phyloP scores from a whole-genome alignment of 2,113 vertebrate genomes.

The Elachura formosa region DNA sequence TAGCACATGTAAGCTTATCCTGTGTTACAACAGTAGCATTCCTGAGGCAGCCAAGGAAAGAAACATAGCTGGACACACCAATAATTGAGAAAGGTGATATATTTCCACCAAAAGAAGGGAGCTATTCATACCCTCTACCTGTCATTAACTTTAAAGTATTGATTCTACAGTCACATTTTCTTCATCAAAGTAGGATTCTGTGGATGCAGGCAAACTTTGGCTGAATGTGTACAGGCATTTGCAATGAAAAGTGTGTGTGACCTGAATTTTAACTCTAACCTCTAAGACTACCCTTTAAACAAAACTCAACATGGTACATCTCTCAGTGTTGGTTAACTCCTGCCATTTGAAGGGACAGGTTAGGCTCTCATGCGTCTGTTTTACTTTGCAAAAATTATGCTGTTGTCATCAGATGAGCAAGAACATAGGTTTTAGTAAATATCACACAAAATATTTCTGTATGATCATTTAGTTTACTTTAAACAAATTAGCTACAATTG shows the following conservation, averaged over 20 bases:
- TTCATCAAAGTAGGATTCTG: not conserved
- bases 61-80: not conserved
- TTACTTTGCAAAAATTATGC: not conserved
- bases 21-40: not conserved
- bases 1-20: not conserved
- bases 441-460: slow-evolving; percentile 7
- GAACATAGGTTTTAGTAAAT: not conserved
- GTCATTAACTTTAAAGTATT: not conserved
- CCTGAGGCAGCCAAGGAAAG: not conserved
- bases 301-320: not conserved
- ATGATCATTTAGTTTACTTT: not conserved
- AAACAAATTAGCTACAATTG: slow-evolving; percentile 53
- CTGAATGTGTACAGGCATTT: not conserved
- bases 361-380: not conserved
- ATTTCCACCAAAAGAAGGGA: not conserved
- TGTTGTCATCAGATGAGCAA: not conserved
- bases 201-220: not conserved
- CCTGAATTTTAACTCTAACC: not conserved
- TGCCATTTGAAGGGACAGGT: not conserved
- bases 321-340: not conserved
- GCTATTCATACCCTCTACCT: not conserved
- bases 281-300: not conserved
- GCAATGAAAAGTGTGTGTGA: not conserved
- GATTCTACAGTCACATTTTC: slow-evolving; percentile 21
- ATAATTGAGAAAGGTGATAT: not conserved